These are phyloP conservation scores for Trichoplusia ni DNA, from an alignment of 1,140 invertebrate genomes.

Conservation along the genomic window DNA sequence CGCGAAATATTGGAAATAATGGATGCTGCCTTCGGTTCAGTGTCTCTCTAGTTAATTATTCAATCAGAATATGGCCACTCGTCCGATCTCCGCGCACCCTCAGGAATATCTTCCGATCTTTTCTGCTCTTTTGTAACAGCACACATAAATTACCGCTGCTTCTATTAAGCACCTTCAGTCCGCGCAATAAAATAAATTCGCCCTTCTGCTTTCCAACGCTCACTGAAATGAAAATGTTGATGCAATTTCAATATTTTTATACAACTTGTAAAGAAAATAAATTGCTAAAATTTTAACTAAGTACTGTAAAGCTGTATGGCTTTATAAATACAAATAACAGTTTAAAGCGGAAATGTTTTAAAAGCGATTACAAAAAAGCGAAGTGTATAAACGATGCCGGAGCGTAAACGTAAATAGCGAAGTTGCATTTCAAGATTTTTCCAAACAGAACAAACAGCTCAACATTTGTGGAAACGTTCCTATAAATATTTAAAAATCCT, in stretches of 20 bases:
- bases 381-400: not conserved
- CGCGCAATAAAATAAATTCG: conserved; percentile 50
- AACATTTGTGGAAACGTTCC: conserved; percentile 33
- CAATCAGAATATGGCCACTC: conserved; percentile 11
- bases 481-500: conserved; percentile 49
- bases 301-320: too few relatives aligned
- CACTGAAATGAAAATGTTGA: conserved; percentile 42
- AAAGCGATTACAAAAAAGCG: too few relatives aligned
- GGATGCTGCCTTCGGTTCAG: conserved; percentile 7
- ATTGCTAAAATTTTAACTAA: not conserved
- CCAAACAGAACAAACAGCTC: conserved; percentile 28
- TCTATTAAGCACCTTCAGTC: conserved; percentile 46
- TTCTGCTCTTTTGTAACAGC: conserved; percentile 23
- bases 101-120: conserved; percentile 16
- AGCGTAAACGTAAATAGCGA: conserved; percentile 15
- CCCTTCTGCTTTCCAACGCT: conserved; percentile 31
- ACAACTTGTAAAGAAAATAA: not conserved
- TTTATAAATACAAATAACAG: too few relatives aligned
- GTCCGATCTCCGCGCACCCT: not conserved
- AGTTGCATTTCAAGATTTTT: conserved; percentile 27
- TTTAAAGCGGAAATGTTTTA: too few relatives aligned
- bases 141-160: conserved; percentile 47
- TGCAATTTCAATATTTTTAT: conserved; percentile 29
- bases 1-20: conserved; percentile 16
- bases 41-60: conserved; percentile 14